Evolutionary conservation across 2,113 vertebrate species (phyloP), one percentile per base, ranked within the genome.

Genomic region (Megalops atlanticus): DNA sequence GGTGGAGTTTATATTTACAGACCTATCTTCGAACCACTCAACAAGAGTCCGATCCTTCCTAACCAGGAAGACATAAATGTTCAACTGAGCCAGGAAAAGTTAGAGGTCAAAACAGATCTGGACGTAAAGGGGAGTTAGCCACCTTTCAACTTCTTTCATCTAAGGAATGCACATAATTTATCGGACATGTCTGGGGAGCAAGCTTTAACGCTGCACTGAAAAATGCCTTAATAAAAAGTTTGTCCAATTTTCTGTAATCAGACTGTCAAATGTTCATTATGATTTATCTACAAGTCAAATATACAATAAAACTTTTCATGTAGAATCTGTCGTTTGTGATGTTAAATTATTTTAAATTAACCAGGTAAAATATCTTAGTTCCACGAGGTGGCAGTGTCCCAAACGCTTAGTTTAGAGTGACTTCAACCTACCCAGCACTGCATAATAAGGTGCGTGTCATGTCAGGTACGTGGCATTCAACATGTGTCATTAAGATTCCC

Each of bases 1-100:
- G 94, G 95, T 78, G 97, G 97, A 0, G 0, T 98, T 58, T 99
- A 98, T 81, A 93, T 99, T 82, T 99, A 96, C 87, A 93, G 87
- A 83, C 97, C 97, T 18, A 71, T 92, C 79, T 95, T 94, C 84
- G 88, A 93, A 47, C 45, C 89, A 0, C 80, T 69, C 27, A 74
- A 58, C 36, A 91, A 79, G 82, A 80, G 89, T 15, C 87, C 84
- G 73, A 81, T 80, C 77, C 45, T 74, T 76, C 39, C 69, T 31
- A 73, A 86, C 43, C 86, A 82, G 77, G 69, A 85, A 77, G 69
- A 54, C 81, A 80, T 85, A 80, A 81, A 76, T 45, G 72, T 75
- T 80, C 64, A 81, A 75, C 85, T 86, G 47, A 83, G 86, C 86
- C 86, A 33, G 81, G 87, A 75, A 83, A 89, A 84, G 24, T 81